A percentile compares a stretch with the other conserved stretches of the same genome.
These are phyloP conservation scores for Ips typographus DNA, from an alignment of 1,140 invertebrate genomes.

Conservation along the genomic window DNA sequence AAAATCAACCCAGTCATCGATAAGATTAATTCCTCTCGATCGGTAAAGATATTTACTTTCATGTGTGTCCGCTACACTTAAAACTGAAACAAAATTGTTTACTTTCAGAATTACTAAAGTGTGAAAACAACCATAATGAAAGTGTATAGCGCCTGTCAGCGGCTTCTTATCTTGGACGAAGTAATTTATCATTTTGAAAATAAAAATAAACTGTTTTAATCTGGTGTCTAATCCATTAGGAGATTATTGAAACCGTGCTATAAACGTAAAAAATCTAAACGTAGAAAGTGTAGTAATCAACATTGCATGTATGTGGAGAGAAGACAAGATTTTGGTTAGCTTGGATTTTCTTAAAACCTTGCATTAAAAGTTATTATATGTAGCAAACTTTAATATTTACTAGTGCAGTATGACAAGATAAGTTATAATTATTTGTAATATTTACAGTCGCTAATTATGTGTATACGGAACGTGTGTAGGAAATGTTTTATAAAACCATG, in stretches of 20 bases:
- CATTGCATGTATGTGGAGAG: too few species aligned
- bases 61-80: not conserved
- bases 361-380: too few species aligned
- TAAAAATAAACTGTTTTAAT: slow-evolving; percentile 17
- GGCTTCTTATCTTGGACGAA: slow-evolving; percentile 11
- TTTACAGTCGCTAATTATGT: too few species aligned
- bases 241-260: slow-evolving; percentile 8
- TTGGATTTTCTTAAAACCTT: too few species aligned
- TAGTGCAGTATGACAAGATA: too few species aligned
- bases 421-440: too few species aligned
- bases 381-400: too few species aligned
- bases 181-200: slow-evolving; percentile 22
- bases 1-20: too few species aligned
- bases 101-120: slow-evolving; percentile 21
- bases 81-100: slow-evolving; percentile 19
- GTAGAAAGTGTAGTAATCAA: slow-evolving; percentile 2
- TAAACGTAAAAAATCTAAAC: slow-evolving; percentile 2
- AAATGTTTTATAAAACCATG: too few species aligned
- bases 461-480: too few species aligned
- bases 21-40: not conserved
- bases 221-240: slow-evolving; percentile 17
- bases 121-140: slow-evolving; percentile 21
- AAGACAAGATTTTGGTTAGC: too few species aligned
- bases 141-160: slow-evolving; percentile 21
- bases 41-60: slow-evolving; percentile 2